Evolutionary conservation across 1,140 invertebrate genomes (phyloP), one percentile per base, ranked within the genome.

Genomic region (Cyphomyrmex costatus): DNA sequence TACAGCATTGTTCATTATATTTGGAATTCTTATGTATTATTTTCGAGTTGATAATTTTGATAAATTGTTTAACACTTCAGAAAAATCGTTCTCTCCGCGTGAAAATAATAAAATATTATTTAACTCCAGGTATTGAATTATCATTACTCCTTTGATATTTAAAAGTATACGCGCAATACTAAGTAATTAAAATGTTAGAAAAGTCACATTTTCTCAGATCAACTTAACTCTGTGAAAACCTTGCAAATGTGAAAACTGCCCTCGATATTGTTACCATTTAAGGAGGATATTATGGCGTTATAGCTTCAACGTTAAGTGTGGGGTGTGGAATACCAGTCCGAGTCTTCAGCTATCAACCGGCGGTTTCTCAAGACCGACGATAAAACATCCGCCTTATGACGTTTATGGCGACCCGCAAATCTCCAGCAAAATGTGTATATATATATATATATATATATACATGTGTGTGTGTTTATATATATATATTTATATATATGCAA

Each of bases 401-500:
- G 79, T 82, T 82, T 82, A 82, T 24, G 66, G 42, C 36, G 27
- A 73, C 36, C 53, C 79, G 56, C 61, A 83, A 83, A 83, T 83
- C 36, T 27, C 53, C 53, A 24, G 63, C 30, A 3, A 24, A 16
- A 30, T 60, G 24, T 27, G 8, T 46, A 61, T 30, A 58, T 42
- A 16, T 42, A 51, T 33, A 36, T 2, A 12, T 33, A 21, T 8
- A 19, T n/a, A n/a, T 49, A 61, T 21, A 66, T 12, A 6, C 51
- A 65, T 51, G 51, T 19, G 21, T 30, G 51, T 60, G 24, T 27
- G 8, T 46, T 46, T 30, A 58, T 42, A 16, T 42, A 51, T 33
- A 36, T 2, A 12, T 33, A 21, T 8, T 12, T n/a, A n/a, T 49
- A 61, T 21, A 66, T n/a, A 51, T 51, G 61, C 46, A 73, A 73